Base-by-base conservation (phyloP, 2,113 vertebrate genomes). In the Hemichromis elongatus region DNA sequence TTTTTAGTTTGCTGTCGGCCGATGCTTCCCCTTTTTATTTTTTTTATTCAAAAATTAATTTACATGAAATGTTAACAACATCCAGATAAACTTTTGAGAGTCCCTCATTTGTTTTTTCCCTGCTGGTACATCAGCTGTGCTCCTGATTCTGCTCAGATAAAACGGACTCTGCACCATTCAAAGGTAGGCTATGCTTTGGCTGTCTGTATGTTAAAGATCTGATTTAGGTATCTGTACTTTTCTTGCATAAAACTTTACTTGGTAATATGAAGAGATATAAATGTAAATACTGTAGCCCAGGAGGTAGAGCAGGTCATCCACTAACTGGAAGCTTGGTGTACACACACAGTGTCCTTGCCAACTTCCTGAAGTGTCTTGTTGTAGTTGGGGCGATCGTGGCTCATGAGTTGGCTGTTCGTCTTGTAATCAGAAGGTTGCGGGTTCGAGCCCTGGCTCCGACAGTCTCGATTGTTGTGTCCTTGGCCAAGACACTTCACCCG, bases 21-120 rank as follows among this genome's bases (percentile, higher is more conserved):
- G 4, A 33, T 55, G 19, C 53, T 89, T 90, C 81, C 82, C 57
- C 82, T 70, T 86, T n/a, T n/a, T n/a, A n/a, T n/a, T n/a, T n/a
- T n/a, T 26, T 28, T 57, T 57, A 0, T 28, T 53, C 8, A 5
- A 55, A 55, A 1, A 55, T 10, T 55, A 55, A 55, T 55, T 55
- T 55, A 55, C 21, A 55, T 24, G 10, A 54, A 54, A 54, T 54
- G n/a, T 54, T 2, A 54, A 2, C 9, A 6, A 54, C 0, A 12
- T 6, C 2, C 5, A 11, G 24, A 21, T 2, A 2, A 0, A 24
- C 53, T 54, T 21, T 21, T 54, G 9, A 21, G 52, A 21, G n/a
- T 54, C 2, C 24, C 21, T 55, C 21, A 26, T 56, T 56, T 30
- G 56, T 30, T 33, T 30, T 30, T 59, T 9, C 8, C 3, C 56